phyloP scores from a whole-genome alignment of 2,113 vertebrate genomes.

The Phalacrocorax pelagicus region DNA sequence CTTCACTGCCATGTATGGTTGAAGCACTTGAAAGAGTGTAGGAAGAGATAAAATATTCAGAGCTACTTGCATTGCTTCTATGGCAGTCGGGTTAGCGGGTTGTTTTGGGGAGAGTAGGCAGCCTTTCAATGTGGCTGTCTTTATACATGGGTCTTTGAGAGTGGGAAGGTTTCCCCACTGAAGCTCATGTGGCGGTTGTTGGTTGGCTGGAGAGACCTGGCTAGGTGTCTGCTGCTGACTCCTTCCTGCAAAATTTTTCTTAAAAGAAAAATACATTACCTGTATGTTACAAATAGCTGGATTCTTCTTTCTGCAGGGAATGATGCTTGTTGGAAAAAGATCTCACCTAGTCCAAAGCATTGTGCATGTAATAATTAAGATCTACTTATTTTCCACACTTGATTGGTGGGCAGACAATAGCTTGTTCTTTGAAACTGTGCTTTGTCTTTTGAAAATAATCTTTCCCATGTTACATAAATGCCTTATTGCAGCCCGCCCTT shows the following conservation, averaged over 20 bases:
- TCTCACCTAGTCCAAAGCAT: neutral
- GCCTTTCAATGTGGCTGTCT: neutral
- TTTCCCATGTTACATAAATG: neutral
- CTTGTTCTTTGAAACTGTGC: neutral
- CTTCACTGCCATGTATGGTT: neutral
- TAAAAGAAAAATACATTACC: neutral
- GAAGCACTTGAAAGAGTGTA: neutral
- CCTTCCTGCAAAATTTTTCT: neutral
- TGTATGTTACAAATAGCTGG: accelerated
- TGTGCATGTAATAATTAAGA: neutral
- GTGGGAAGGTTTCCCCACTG: neutral
- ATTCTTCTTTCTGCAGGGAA: neutral
- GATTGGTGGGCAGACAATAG: neutral
- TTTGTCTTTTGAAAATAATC: constrained; percentile 20
- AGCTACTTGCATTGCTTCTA: neutral
- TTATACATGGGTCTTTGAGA: neutral
- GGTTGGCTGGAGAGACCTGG: neutral
- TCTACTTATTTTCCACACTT: neutral
- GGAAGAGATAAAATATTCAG: neutral
- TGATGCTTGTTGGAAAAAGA: neutral
- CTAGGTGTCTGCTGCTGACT: neutral
- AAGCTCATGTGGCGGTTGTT: accelerated
- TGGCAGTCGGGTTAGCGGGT: neutral
- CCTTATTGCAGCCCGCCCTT: neutral
- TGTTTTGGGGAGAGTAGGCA: neutral